Percentiles rank a stretch among this genome's conserved stretches.
Conservation (phyloP, 2,113 vertebrate genomes). For the Empidonax alnorum region DNA sequence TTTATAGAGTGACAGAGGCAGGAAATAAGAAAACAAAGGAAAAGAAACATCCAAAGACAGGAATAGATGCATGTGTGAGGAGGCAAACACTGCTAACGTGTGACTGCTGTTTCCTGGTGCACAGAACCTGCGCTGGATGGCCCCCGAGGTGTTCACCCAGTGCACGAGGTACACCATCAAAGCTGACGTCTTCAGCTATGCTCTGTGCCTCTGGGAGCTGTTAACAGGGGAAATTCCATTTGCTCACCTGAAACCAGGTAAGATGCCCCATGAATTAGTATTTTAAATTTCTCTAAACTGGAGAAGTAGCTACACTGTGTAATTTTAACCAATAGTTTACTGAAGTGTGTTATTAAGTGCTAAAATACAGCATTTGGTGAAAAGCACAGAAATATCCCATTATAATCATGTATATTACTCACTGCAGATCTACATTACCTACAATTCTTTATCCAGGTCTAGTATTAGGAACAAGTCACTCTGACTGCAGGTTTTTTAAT, state of each 20-base stretch:
- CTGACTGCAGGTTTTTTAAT: neutral
- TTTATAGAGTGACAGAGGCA: neutral
- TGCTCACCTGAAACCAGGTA: conserved; percentile 94
- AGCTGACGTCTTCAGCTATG: conserved; percentile 94
- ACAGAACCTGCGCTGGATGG: conserved; percentile 96
- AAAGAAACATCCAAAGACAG: neutral
- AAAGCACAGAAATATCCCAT: neutral
- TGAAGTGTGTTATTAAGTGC: neutral
- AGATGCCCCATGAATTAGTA: neutral
- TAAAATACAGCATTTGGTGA: neutral
- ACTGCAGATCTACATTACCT: neutral
- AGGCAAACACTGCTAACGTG: neutral
- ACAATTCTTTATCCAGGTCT: neutral
- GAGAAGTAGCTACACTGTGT: neutral
- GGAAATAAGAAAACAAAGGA: neutral
- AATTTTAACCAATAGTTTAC: neutral
- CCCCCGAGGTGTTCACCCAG: conserved; percentile 94
- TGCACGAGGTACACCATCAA: conserved; percentile 94
- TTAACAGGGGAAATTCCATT: conserved; percentile 93
- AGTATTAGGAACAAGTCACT: neutral
- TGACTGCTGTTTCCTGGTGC: neutral
- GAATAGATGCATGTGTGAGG: neutral
- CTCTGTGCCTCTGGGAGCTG: conserved; percentile 94
- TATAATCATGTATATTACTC: neutral
- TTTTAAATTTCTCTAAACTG: neutral